Base-by-base conservation (phyloP, 2,113 vertebrate genomes). In the Isurus oxyrinchus region DNA sequence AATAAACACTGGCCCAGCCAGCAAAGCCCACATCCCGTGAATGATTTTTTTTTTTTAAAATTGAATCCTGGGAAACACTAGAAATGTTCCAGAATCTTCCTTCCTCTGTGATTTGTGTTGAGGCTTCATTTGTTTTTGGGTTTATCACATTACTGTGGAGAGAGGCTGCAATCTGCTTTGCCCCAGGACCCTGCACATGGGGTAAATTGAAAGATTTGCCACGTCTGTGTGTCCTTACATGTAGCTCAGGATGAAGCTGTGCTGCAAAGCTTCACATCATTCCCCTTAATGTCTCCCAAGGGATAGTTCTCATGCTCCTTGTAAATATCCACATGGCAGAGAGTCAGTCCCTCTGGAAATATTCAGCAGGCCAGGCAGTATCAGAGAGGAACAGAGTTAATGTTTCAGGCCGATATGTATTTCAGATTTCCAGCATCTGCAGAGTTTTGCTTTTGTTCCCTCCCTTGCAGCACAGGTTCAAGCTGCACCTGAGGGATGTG, bases 171-270 rank as follows among this genome's bases (percentile, higher is more conserved):
- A 49, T 10, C 19, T 21, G 8, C n/a, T 25, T 5, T 87, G 27
- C 19, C 27, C 87, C 53, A 57, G 6, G 49, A 86, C 6, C 0
- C 49, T 90, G 49, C 25, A 55, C 53, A 57, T 84, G 4, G 72
- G 31, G 35, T 19, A 23, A 16, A 49, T 21, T 14, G 21, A 16
- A 3, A 66, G 67, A 0, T 2, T 25, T 76, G 72, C 72, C 72
- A 0, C 27, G 5, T 49, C 49, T 1, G 0, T 1, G 40, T 3
- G 1, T 8, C 40, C 19, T 7, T 5, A 19, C 21, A 8, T 2
- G 23, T 3, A 49, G 44, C 16, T 16, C 1, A 35, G 31, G 72
- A 35, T 6, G 11, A 11, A n/a, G 76, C 11, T n/a, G 35, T n/a
- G 72, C 72, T 2, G 72, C 6, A 2, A 27, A 31, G 10, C 11